Evolutionary conservation across 2,888 invertebrate species (phyloP).

Genomic region (Sympetrum striolatum): DNA sequence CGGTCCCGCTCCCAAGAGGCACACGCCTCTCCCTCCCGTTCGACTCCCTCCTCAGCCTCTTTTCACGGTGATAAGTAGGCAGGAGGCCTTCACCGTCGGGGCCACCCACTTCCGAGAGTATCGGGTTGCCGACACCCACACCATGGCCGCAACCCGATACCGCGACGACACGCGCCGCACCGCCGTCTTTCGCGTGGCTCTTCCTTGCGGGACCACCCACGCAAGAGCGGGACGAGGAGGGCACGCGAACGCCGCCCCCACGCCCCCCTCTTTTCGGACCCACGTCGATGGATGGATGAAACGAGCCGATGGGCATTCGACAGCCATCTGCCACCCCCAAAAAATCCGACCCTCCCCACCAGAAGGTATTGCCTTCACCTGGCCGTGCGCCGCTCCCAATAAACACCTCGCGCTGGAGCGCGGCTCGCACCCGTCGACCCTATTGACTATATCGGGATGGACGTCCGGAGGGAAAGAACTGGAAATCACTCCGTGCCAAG

Average conservation of each 20-base stretch:
- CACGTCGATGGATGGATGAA: too few species aligned
- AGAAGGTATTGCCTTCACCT: too few species aligned
- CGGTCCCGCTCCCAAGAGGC: not conserved
- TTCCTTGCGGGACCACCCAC: not conserved
- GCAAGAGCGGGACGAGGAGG: not conserved
- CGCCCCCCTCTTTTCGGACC: too few species aligned
- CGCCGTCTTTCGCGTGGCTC: not conserved
- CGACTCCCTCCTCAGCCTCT: not conserved
- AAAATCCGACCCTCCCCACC: too few species aligned
- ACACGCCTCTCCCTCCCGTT: not conserved
- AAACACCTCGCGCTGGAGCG: not conserved
- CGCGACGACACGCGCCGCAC: not conserved
- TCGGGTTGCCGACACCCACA: conserved; percentile 6
- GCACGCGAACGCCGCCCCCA: too few species aligned
- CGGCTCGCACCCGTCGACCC: not conserved
- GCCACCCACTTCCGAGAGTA: not conserved
- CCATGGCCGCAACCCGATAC: not conserved
- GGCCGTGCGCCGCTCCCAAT: not conserved
- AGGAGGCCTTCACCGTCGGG: not conserved
- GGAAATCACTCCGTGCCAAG: too few species aligned
- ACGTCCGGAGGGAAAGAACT: too few species aligned
- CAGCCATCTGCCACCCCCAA: too few species aligned
- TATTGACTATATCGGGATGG: not conserved
- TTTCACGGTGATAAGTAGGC: not conserved
- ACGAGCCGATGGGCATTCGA: too few species aligned